Conservation (phyloP, 53 echinoderm and acorn worm genomes). For the Glandiceps talaboti region DNA sequence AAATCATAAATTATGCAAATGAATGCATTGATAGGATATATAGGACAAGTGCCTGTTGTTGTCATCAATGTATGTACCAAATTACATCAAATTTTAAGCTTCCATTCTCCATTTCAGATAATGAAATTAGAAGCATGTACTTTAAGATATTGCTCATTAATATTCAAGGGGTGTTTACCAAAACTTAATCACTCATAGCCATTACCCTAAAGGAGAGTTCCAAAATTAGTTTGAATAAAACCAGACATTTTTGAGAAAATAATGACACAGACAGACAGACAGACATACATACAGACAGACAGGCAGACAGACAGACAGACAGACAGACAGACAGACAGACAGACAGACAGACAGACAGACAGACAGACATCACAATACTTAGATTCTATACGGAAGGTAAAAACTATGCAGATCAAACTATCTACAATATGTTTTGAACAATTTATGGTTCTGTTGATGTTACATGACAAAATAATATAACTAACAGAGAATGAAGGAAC, state of each 20-base stretch:
- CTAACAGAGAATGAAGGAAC: no score
- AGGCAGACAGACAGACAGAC: background rate
- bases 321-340: background rate
- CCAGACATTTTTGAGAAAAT: no score
- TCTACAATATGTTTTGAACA: background rate
- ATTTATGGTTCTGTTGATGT: no score
- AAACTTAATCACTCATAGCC: no score
- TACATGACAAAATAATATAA: no score
- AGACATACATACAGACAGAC: background rate
- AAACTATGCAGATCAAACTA: background rate
- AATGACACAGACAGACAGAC: no score
- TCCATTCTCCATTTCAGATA: no score
- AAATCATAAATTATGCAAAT: background rate
- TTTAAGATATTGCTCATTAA: no score
- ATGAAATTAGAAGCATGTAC: no score
- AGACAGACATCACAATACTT: background rate
- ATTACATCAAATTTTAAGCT: background rate
- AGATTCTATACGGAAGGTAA: background rate
- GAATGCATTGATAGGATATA: background rate
- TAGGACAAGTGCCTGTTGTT: background rate
- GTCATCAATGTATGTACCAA: background rate
- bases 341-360: background rate
- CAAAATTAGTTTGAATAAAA: no score
- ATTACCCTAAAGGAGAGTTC: no score
- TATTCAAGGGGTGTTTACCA: no score